A percentile compares a stretch with the other conserved stretches of the same genome.
Conservation (phyloP, 2,797 vertebrate species). For the Lagorchestes hirsutus region DNA sequence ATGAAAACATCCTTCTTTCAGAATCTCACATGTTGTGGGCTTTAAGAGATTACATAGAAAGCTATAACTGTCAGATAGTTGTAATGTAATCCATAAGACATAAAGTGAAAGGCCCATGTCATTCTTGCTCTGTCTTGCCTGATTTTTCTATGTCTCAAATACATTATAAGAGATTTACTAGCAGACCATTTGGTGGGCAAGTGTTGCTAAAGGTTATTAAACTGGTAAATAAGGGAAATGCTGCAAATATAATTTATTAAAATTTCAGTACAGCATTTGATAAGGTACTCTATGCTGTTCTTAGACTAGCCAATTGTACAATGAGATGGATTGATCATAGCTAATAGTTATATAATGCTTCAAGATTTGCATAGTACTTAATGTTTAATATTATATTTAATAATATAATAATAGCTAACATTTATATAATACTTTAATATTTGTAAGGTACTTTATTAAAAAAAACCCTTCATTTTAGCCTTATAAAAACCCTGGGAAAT, state of each 20-base stretch:
- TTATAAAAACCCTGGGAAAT: neutral
- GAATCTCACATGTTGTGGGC: conserved; percentile 7
- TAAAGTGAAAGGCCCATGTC: neutral
- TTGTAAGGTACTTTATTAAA: neutral
- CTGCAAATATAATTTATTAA: neutral
- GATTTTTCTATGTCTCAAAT: conserved; percentile 27
- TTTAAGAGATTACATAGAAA: conserved; percentile 51
- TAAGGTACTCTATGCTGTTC: neutral
- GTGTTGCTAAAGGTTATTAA: neutral
- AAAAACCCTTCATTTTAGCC: neutral
- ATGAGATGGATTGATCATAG: neutral
- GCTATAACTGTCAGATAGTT: conserved; percentile 5
- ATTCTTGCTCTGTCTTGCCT: conserved; percentile 8
- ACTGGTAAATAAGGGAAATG: neutral
- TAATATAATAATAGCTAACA: neutral
- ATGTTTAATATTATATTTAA: neutral
- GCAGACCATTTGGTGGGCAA: neutral
- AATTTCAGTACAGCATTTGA: neutral
- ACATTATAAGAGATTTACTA: conserved; percentile 11
- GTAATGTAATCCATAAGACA: neutral
- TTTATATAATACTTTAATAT: neutral
- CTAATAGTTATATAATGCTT: neutral
- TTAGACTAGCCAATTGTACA: neutral
- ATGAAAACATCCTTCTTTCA: conserved; percentile 51
- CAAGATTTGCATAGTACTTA: neutral